phyloP scores from a whole-genome alignment of 92 coral and sea anemone genomes.

The Parazoanthus swiftii region DNA sequence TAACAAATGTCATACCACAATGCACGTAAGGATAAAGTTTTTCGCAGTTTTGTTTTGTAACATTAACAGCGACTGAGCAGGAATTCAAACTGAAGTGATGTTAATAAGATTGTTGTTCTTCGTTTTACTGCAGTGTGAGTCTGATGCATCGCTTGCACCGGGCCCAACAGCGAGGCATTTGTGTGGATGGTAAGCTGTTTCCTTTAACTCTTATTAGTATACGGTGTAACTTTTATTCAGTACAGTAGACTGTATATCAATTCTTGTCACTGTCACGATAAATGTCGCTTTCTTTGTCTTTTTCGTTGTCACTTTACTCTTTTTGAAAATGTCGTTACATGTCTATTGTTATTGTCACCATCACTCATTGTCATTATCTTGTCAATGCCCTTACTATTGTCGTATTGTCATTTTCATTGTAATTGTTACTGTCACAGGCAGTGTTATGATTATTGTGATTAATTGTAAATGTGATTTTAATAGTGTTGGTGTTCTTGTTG shows the following conservation, averaged over 20 bases:
- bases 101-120: background rate
- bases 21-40: background rate
- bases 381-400: background rate
- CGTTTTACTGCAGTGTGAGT: constrained; percentile 68
- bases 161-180: constrained; percentile 88
- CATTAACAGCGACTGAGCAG: background rate
- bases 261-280: background rate
- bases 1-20: too few relatives aligned
- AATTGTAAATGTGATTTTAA: too few relatives aligned
- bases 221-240: background rate
- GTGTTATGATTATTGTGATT: background rate
- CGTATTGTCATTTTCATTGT: background rate
- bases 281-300: background rate
- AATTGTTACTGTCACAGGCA: background rate
- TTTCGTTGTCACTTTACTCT: background rate
- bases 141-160: constrained; percentile 85
- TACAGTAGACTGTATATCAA: background rate
- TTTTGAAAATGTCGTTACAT: background rate
- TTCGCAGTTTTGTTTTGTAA: background rate
- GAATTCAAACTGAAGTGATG: background rate
- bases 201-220: background rate
- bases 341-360: too few relatives aligned
- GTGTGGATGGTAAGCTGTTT: constrained; percentile 78
- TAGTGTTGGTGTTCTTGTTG: too few relatives aligned
- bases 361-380: background rate